Conservation (phyloP, 53 echinoderm and acorn worm genomes). For the Paelopatides confundens region DNA sequence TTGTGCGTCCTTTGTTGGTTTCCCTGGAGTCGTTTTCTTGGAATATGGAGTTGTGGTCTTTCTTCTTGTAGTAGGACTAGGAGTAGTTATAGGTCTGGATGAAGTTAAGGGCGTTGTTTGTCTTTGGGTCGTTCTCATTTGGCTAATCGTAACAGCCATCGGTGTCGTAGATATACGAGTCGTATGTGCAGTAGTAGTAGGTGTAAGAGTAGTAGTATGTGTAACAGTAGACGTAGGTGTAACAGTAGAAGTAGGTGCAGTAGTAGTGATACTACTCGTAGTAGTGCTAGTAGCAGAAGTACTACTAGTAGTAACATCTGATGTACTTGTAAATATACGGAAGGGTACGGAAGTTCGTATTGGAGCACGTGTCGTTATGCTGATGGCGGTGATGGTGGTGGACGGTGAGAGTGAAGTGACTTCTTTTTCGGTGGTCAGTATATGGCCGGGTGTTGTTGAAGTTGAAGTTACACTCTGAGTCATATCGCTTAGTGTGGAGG, state of each 20-base stretch:
- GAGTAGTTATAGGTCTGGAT: slow-evolving; percentile 14
- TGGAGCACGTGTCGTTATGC: not conserved
- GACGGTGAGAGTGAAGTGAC: too few species aligned
- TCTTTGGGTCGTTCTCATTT: not conserved
- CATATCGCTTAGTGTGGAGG: too few species aligned
- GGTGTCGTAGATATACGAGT: slow-evolving; percentile 1
- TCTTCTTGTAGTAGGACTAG: not conserved
- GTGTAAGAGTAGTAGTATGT: not conserved
- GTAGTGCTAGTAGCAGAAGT: too few species aligned
- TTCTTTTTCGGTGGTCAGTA: too few species aligned
- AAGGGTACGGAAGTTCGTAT: too few species aligned
- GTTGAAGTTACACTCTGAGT: too few species aligned
- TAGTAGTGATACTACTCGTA: too few species aligned
- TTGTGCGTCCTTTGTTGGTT: not conserved
- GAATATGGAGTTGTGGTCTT: not conserved
- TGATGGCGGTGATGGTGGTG: not conserved
- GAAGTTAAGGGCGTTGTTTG: not conserved
- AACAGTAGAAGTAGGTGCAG: not conserved
- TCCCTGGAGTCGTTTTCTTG: slow-evolving; percentile 20
- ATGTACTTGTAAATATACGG: too few species aligned
- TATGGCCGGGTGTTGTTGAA: too few species aligned
- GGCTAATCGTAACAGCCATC: not conserved
- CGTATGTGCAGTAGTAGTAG: slow-evolving; percentile 1
- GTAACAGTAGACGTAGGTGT: not conserved
- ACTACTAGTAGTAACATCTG: too few species aligned